Percentiles rank a stretch among this genome's conserved stretches.
These are phyloP conservation scores for Myathropa florea DNA, from an alignment of 2,888 invertebrate species.

Conservation along the genomic window DNA sequence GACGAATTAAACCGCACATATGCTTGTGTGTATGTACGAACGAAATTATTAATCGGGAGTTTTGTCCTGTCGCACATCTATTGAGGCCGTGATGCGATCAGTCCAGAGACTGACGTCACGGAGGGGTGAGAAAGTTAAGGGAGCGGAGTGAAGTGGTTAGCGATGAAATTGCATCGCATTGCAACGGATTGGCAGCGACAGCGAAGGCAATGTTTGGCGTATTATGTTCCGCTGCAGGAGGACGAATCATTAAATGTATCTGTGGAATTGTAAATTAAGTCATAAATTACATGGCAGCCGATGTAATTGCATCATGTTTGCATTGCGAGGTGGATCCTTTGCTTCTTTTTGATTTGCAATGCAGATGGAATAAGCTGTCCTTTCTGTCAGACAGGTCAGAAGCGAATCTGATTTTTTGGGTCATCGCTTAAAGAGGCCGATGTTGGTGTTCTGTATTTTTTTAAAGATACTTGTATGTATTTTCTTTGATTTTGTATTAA, in stretches of 20 bases:
- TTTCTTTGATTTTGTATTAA: slow-evolving; percentile 55
- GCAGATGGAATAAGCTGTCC: slow-evolving; percentile 62
- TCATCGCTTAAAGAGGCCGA: slow-evolving; percentile 47
- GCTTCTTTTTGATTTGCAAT: slow-evolving; percentile 63
- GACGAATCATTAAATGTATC: slow-evolving; percentile 62
- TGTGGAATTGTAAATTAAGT: slow-evolving; percentile 69
- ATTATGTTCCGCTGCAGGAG: slow-evolving; percentile 49
- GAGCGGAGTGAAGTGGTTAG: neutral
- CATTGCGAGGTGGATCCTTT: slow-evolving; percentile 49
- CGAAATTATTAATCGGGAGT: slow-evolving; percentile 66
- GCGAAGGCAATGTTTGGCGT: slow-evolving; percentile 39
- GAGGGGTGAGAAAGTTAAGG: too few species aligned
- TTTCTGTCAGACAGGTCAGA: slow-evolving; percentile 36
- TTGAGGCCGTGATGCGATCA: slow-evolving; percentile 31
- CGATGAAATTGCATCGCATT: slow-evolving; percentile 24
- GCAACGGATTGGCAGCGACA: neutral
- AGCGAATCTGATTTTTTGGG: slow-evolving; percentile 48
- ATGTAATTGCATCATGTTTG: slow-evolving; percentile 69
- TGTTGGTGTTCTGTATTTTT: slow-evolving; percentile 20
- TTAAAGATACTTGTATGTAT: slow-evolving; percentile 9
- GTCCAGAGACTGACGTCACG: neutral
- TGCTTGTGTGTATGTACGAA: slow-evolving; percentile 4
- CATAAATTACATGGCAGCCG: slow-evolving; percentile 68
- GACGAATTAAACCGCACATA: slow-evolving; percentile 68
- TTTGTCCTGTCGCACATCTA: slow-evolving; percentile 55